Evolutionary conservation across 2,113 vertebrate species (phyloP).

Genomic region (Ptyas mucosa): DNA sequence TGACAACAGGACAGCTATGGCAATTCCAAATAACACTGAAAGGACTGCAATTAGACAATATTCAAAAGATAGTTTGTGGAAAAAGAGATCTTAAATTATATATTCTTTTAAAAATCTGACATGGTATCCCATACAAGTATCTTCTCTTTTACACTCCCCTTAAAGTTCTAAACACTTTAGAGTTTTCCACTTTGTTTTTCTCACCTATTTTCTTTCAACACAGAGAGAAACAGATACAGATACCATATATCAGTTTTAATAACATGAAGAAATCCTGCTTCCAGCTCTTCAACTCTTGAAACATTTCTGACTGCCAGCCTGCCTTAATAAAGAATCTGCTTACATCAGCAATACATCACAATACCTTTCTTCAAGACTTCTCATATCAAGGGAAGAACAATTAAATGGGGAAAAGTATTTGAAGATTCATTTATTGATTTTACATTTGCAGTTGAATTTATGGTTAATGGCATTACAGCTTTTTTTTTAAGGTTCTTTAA

Average conservation of each 20-base stretch:
- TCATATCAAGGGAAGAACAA: not conserved
- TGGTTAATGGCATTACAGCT: not conserved
- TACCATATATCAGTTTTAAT: not conserved
- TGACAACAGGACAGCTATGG: not conserved
- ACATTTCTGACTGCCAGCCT: not conserved
- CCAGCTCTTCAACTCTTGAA: constrained; percentile 3
- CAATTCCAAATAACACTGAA: not conserved
- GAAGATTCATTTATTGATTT: not conserved
- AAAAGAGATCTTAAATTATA: not conserved
- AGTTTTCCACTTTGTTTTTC: not conserved
- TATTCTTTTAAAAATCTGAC: not conserved
- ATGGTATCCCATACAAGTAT: not conserved
- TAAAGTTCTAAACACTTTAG: not conserved
- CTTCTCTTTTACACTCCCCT: not conserved
- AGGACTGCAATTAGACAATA: not conserved
- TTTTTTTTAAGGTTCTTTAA: not conserved
- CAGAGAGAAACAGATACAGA: not conserved
- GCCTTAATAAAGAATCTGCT: not conserved
- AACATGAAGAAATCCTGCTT: not conserved
- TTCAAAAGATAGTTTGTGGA: not conserved
- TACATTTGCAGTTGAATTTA: not conserved
- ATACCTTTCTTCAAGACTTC: not conserved
- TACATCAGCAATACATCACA: constrained; percentile 1
- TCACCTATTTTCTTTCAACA: not conserved
- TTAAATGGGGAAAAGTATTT: not conserved